Base-by-base conservation (phyloP, 1,140 invertebrate genomes). In the Lepidostoma basale region DNA sequence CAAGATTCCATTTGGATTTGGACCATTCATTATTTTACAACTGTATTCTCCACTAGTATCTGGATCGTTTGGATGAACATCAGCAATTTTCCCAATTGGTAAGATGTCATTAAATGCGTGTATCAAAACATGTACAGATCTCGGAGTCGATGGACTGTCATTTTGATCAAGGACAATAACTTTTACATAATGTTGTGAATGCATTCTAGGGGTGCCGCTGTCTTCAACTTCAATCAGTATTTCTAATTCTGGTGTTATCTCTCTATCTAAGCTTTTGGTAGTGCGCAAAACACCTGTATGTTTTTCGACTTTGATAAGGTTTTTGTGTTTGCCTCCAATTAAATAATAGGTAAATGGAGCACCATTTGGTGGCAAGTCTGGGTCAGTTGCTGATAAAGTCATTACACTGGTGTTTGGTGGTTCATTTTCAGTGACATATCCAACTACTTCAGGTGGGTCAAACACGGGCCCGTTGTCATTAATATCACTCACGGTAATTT, bases 401-500 rank as follows among this genome's bases (percentile, higher is more conserved):
- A 95, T 92, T 0, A 98, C 89, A 65, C 87, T 91, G 0, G 92
- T 92, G 63, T 90, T 91, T 2, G 90, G 84, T 0, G 92, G 91
- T 79, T 95, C 92, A 77, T 97, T 97, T 83, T 98, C 96, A 36
- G 86, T 86, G 0, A 98, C 88, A 71, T 90, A 89, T 0, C 92
- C 95, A 25, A 88, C 80, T 8, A 90, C 83, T 33, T 88, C 87
- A 0, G 86, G 79, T 0, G 89, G 79, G 59, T 91, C 88, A 75
- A 98, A 96, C 3, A 88, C 78, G 0, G 96, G 96, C 0, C 92
- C 93, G 77, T 98, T 98, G 73, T 98, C 97, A 78, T 98, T 98
- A 6, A 97, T 86, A 78, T 98, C 96, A 9, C 87, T 84, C 1
- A 98, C 71, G 25, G 85, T 83, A 44, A 96, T 88, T 75, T 87